These are phyloP conservation scores for Amorpha juglandis DNA, from an alignment of 2,888 invertebrate species.

Conservation along the genomic window DNA sequence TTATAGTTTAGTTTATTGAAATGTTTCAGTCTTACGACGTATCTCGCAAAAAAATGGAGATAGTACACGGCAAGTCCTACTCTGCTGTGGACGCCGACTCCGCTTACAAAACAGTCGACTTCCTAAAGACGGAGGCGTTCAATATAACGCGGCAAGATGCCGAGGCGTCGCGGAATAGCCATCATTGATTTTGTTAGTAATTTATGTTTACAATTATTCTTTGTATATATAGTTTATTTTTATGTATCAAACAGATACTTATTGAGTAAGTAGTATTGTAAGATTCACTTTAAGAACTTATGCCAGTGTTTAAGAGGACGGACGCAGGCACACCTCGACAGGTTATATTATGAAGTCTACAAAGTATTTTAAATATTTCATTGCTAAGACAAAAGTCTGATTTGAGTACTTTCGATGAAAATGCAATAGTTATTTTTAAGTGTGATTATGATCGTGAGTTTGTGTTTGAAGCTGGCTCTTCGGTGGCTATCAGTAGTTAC, in stretches of 20 bases:
- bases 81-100: slow-evolving; percentile 68
- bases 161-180: slow-evolving; percentile 84
- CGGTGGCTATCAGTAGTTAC: slow-evolving; percentile 2
- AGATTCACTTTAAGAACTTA: slow-evolving; percentile 7
- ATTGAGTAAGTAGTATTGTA: slow-evolving; percentile 17
- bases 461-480: background rate
- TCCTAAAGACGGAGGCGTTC: slow-evolving; percentile 96
- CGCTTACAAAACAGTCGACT: slow-evolving; percentile 96
- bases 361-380: slow-evolving; percentile 15
- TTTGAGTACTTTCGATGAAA: slow-evolving; percentile 12
- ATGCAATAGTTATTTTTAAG: slow-evolving; percentile 20
- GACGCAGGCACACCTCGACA: background rate
- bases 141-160: slow-evolving; percentile 93
- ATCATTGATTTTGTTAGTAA: slow-evolving; percentile 30
- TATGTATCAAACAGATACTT: slow-evolving; percentile 3
- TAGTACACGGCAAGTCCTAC: slow-evolving; percentile 58
- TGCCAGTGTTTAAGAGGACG: background rate
- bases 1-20: background rate
- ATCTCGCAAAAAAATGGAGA: slow-evolving; percentile 41
- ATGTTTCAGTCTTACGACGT: slow-evolving; percentile 46
- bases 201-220: slow-evolving; percentile 26
- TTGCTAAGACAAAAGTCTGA: slow-evolving; percentile 14
- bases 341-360: background rate
- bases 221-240: slow-evolving; percentile 15
- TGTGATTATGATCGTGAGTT: background rate